Base-by-base conservation (phyloP, 2,888 invertebrate genomes). In the Nipponacmea schrenckii region DNA sequence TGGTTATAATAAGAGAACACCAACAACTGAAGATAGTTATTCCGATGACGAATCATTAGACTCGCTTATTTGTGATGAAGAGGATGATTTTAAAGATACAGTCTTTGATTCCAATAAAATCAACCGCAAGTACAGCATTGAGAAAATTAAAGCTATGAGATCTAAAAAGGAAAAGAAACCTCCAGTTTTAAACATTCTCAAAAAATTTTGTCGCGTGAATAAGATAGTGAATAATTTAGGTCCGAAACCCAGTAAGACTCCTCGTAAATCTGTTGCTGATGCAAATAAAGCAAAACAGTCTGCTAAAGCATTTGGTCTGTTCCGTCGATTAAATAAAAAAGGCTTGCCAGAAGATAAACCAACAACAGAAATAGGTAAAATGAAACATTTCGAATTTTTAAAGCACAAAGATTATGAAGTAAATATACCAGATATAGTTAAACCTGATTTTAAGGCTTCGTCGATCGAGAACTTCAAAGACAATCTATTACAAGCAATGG, bases 91-190 rank as follows among this genome's bases (percentile, higher is more conserved):
- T 17, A 20, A 31, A 20, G 66, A 70, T 8, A 64, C 64, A 2
- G 24, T 56, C 10, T 73, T 70, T 46, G 66, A 73, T 39, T n/a
- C 70, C 5, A n/a, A 17, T 10, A 73, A 73, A 15, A 68, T 73
- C 14, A 73, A 73, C 31, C 64, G 24, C 26, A 45, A 63, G 26
- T 74, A 69, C 71, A 74, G 71, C 45, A 64, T 69, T 24, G 74
- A 74, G 63, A 71, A 67, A 24, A 17, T 71, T 12, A 62, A 50
- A 45, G 67, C 46, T 44, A 50, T 68, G 62, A 64, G 62, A 63
- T 27, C 20, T 24, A 24, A 69, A 4, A 56, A 69, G 62, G 46
- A 46, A 50, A 71, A 67, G 44, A 67, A 63, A 27, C 39, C 63
- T 7, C 15, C 24, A 12, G 56, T 71, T 26, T 20, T 69, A n/a